A percentile compares a stretch with the other conserved stretches of the same genome.
Conservation (phyloP, 2,888 invertebrate genomes). For the Brassicogethes aeneus region DNA sequence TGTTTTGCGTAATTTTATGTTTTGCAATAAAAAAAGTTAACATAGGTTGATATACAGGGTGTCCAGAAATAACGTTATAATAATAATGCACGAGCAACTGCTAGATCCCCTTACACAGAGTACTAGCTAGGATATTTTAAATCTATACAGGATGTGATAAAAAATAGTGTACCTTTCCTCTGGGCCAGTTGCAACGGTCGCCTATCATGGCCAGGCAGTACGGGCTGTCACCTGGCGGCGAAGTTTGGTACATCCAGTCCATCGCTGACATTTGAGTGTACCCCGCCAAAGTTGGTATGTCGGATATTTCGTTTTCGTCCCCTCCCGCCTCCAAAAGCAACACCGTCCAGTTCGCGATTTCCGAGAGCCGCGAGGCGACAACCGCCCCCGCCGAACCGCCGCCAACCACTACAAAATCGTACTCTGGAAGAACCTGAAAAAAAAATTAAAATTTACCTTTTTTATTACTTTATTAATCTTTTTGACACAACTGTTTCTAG, state of each 20-base stretch:
- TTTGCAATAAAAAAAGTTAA: too few relatives aligned
- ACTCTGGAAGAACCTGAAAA: slow-evolving; percentile 61
- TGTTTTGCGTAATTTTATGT: too few relatives aligned
- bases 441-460: slow-evolving; percentile 4
- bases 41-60: too few relatives aligned
- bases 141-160: neutral
- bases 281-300: slow-evolving; percentile 76
- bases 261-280: slow-evolving; percentile 78
- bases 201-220: slow-evolving; percentile 84
- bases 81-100: too few relatives aligned
- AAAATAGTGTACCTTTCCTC: slow-evolving; percentile 60
- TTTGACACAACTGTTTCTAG: neutral
- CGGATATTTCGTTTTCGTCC: slow-evolving; percentile 82
- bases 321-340: slow-evolving; percentile 79
- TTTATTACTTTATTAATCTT: slow-evolving; percentile 2
- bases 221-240: slow-evolving; percentile 64
- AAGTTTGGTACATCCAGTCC: slow-evolving; percentile 90
- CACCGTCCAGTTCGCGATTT: slow-evolving; percentile 73
- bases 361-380: slow-evolving; percentile 74
- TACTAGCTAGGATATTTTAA: too few relatives aligned
- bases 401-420: slow-evolving; percentile 82
- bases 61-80: too few relatives aligned
- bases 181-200: slow-evolving; percentile 83
- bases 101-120: too few relatives aligned
- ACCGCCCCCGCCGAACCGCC: slow-evolving; percentile 87